Percentiles rank a stretch among this genome's conserved stretches.
Evolutionary conservation across 2,113 vertebrate species (phyloP).

Genomic region (Serilophus lunatus): DNA sequence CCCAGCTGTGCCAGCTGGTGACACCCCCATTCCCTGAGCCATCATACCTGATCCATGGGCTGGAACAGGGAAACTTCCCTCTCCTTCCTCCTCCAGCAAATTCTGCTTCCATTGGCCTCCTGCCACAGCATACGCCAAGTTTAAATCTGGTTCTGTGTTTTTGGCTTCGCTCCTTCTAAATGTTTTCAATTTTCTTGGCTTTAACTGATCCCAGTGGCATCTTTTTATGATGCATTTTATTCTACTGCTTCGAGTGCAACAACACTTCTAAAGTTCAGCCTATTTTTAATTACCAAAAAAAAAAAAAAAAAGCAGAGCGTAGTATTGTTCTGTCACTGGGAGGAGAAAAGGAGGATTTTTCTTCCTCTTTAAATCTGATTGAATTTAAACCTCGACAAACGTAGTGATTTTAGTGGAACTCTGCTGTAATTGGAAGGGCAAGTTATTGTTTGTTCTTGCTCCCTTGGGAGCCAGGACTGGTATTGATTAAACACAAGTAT

Average conservation of each 20-base stretch:
- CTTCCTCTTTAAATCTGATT: neutral
- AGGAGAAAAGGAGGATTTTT: neutral
- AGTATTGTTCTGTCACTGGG: neutral
- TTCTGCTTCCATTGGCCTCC: conserved; percentile 9
- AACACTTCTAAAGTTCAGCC: neutral
- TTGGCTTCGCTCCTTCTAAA: conserved; percentile 1
- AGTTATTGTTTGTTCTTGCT: neutral
- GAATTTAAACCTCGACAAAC: neutral
- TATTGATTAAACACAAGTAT: neutral
- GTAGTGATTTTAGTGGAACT: neutral
- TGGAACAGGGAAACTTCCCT: neutral
- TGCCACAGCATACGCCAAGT: neutral
- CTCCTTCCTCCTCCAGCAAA: neutral
- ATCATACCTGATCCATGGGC: neutral
- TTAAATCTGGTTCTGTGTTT: conserved; percentile 42
- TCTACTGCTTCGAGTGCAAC: conserved; percentile 2
- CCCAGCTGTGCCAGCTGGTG: neutral
- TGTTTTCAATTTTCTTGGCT: conserved; percentile 38
- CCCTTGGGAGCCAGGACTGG: neutral
- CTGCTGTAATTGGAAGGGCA: neutral
- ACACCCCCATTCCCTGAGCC: neutral
- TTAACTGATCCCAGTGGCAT: conserved; percentile 51
- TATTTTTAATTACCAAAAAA: neutral
- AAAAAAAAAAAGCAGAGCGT: neutral
- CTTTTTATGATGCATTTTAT: conserved; percentile 45